Evolutionary conservation across 23 tunicate genomes (phyloP).

Genomic region (Botrylloides violaceus): DNA sequence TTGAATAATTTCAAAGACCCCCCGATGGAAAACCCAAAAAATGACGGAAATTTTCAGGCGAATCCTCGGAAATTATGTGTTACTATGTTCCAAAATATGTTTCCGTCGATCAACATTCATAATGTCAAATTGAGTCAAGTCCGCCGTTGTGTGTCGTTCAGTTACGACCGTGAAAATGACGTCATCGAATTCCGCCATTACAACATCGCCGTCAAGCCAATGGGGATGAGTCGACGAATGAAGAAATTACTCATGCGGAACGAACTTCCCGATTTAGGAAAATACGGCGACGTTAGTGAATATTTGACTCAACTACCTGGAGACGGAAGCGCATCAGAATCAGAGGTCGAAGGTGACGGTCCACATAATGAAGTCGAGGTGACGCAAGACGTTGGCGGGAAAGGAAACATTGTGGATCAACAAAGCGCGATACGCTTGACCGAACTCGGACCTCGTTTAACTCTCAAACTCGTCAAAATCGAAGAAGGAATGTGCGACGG

Average conservation of each 20-base stretch:
- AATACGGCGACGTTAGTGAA: conserved; percentile 44
- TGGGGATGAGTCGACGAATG: conserved; percentile 50
- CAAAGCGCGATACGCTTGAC: conserved; percentile 62
- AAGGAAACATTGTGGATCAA: conserved; percentile 33
- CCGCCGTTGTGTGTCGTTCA: conserved; percentile 68
- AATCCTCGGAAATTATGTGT: conserved; percentile 60
- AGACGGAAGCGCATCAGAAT: conserved; percentile 73
- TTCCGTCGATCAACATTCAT: conserved; percentile 70
- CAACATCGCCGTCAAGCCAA: conserved; percentile 61
- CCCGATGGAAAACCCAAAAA: not conserved
- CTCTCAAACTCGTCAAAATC: conserved; percentile 55
- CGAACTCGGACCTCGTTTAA: conserved; percentile 94
- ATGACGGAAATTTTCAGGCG: not conserved
- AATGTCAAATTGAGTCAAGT: conserved; percentile 40
- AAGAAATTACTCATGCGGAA: conserved; percentile 38
- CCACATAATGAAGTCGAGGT: conserved; percentile 57
- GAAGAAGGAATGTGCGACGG: conserved; percentile 79
- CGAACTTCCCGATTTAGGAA: conserved; percentile 45
- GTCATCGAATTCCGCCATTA: conserved; percentile 80
- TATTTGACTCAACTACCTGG: conserved; percentile 34
- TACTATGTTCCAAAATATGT: conserved; percentile 87
- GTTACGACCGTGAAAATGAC: conserved; percentile 35
- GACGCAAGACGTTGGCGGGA: conserved; percentile 35
- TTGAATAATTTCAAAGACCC: conserved; percentile 44
- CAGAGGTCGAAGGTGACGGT: conserved; percentile 62